Base-by-base conservation (phyloP, 2,113 vertebrate species). In the Megatriorchis doriae region DNA sequence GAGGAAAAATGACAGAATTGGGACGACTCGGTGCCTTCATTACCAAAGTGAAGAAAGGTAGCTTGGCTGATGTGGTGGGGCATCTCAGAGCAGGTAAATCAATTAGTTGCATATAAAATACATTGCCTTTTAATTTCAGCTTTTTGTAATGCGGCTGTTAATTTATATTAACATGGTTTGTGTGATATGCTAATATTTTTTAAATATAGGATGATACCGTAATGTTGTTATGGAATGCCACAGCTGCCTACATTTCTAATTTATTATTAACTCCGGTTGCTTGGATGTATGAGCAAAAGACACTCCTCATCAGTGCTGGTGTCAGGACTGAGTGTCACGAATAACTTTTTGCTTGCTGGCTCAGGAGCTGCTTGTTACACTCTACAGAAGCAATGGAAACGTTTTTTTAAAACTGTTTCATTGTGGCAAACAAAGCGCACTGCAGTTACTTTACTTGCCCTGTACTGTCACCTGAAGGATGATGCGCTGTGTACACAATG, bases 41-140 rank as follows among this genome's bases (percentile, higher is more conserved):
- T 98, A 99, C 99, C 98, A 99, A 99, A 99, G 99, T 99, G 81
- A 99, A 99, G 98, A 99, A 99, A 98, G 99, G 99, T 95, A 99
- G 99, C 96, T 98, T 99, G 73, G 99, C 99, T 58, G 99, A 99
- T 97, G 99, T 99, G 48, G 99, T 99, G 67, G 99, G 99, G 79
- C 99, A 99, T 97, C 98, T 99, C 88, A 98, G 99, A 98, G 99
- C 99, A 99, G 99, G 99, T 99, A 98, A 96, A 91, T 40, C 79
- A 89, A 56, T 56, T 66, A 50, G 9, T 36, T 90, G 13, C 47
- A 13, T 38, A 25, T 16, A 40, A 83, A 59, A 66, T 58, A 31
- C 11, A 26, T 25, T 86, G 16, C 22, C 16, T 88, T 82, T 52
- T 56, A 29, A 42, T 52, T 48, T 42, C 10, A 16, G 2, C 10